phyloP scores from a whole-genome alignment of 1,140 invertebrate species.

The Druon quercuslanigerum region DNA sequence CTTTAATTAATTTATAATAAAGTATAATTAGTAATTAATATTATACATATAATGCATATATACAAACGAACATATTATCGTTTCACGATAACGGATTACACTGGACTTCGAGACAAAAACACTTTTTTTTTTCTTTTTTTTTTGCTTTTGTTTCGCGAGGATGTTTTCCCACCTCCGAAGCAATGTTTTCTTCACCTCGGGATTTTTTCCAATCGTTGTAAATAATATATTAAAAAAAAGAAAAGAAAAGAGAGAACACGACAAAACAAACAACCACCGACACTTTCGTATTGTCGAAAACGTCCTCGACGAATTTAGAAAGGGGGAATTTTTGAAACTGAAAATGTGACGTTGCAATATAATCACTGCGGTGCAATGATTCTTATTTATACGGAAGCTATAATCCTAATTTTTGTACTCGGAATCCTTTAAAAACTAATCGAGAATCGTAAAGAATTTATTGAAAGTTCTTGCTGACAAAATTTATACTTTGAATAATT shows the following conservation, averaged over 20 bases:
- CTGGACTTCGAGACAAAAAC: not conserved
- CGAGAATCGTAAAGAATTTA: not conserved
- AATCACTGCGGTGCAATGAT: constrained; percentile 23
- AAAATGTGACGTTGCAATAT: constrained; percentile 1
- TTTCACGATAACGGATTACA: constrained; percentile 41
- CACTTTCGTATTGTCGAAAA: not conserved
- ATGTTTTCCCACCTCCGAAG: not conserved
- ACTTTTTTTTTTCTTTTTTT: not conserved
- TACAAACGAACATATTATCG: constrained; percentile 38
- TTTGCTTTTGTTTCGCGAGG: not conserved
- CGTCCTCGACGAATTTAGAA: constrained; percentile 16
- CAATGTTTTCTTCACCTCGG: not conserved
- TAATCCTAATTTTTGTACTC: not conserved
- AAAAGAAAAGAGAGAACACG: not conserved
- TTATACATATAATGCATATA: constrained; percentile 51
- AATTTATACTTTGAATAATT: not conserved
- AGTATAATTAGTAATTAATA: constrained; percentile 71
- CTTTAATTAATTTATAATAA: constrained; percentile 75
- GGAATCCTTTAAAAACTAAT: not conserved
- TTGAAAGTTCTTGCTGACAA: not conserved
- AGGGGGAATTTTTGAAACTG: not conserved
- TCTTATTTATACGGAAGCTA: constrained; percentile 7
- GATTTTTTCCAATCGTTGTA: not conserved
- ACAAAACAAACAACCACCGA: not conserved
- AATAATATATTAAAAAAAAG: not conserved